Base-by-base conservation (phyloP, 2,888 invertebrate genomes). In the Amphipoea lucens region DNA sequence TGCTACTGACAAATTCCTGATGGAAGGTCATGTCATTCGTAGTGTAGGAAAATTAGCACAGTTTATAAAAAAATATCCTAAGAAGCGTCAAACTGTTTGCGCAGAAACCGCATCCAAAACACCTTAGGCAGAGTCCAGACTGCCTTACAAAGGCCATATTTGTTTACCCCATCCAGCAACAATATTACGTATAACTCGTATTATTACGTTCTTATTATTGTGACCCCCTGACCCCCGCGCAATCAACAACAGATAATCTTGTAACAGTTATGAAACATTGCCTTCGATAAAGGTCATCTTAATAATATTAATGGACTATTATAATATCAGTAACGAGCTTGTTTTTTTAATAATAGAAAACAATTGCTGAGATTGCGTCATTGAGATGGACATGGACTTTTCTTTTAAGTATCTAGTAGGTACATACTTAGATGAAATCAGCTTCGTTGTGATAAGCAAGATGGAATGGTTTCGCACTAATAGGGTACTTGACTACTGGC, bases 211-310 rank as follows among this genome's bases (percentile, higher is more conserved):
- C 72, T 81, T 92, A 89, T 92, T 92, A 90, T 90, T 83, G 86
- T 92, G 90, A 90, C 86, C 91, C 74, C 83, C 17, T 77, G 90
- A 90, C 87, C 87, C 85, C 81, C 67, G 71, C 70, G 87, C 88
- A 90, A 91, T 91, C 89, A 92, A 90, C 90, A 90, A 89, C 90
- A 90, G 90, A 90, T 92, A 87, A 84, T 80, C 86, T 62, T 78
- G 83, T 82, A 85, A 89, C 74, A 81, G 85, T 89, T 91, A 90
- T 86, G 88, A 87, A 90, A 88, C 88, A 88, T 90, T 81, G 83
- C 83, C 82, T 79, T 78, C 82, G 65, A 57, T 75, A 83, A 81
- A 87, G 89, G 90, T 88, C 89, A 85, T 72, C 62, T 76, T 87
- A 78, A 89, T 89, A 84, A 85, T 85, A 81, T 85, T 83, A 89